A percentile compares a stretch with the other conserved stretches of the same genome.
These are phyloP conservation scores for Xyliphius kryptos DNA, from an alignment of 2,113 vertebrate genomes.

Conservation along the genomic window DNA sequence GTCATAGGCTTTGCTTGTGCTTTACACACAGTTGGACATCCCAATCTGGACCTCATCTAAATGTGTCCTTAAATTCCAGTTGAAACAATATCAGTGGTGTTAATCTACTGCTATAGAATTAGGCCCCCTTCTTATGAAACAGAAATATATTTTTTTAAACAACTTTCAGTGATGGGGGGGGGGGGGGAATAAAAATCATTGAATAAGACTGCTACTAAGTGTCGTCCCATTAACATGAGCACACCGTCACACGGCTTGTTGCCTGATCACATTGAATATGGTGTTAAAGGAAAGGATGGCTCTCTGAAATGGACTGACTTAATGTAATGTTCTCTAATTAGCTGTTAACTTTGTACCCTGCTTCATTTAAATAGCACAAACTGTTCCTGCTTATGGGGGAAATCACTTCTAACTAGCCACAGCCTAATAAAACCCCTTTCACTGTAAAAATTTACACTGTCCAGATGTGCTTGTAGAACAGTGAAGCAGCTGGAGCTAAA, in stretches of 20 bases:
- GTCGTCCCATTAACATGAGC: no score
- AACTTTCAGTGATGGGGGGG: background rate
- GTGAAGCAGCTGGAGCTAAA: background rate
- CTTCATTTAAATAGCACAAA: no score
- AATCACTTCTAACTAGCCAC: background rate
- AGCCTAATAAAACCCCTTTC: background rate
- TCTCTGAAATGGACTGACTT: no score
- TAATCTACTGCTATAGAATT: background rate
- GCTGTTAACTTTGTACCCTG: no score
- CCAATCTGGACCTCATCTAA: slow-evolving; percentile 5
- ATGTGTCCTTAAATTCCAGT: background rate
- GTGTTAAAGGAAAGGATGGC: no score
- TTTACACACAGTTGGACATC: background rate
- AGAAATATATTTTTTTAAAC: background rate
- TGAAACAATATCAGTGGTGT: background rate
- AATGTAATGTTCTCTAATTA: no score
- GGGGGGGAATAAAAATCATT: no score
- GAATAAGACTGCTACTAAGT: no score
- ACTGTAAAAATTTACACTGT: background rate
- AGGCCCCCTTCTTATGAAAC: background rate
- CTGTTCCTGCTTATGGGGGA: no score
- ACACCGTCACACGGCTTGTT: no score
- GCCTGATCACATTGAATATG: no score
- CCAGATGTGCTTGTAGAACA: background rate
- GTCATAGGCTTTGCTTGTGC: background rate